These are phyloP conservation scores for Pygmarrhopalites habei DNA, from an alignment of 1,140 invertebrate genomes.

Conservation along the genomic window DNA sequence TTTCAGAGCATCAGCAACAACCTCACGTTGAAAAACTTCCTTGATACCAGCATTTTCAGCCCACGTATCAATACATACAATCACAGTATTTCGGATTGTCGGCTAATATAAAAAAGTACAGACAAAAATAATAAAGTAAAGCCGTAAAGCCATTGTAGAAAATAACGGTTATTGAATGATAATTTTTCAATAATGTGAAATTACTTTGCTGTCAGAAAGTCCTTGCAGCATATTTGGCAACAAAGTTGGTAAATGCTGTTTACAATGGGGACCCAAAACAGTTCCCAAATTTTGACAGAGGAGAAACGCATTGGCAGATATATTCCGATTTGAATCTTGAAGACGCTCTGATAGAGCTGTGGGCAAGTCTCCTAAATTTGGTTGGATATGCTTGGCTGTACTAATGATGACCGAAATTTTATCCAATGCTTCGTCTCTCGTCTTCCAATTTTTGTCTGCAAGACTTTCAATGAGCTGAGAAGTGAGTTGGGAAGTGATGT, in stretches of 20 bases:
- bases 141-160: too few species aligned
- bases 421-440: constrained; percentile 62
- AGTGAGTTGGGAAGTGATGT: constrained; percentile 79
- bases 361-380: constrained; percentile 73
- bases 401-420: constrained; percentile 65
- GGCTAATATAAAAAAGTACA: constrained; percentile 49
- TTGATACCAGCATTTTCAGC: constrained; percentile 68
- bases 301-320: constrained; percentile 70
- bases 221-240: constrained; percentile 76
- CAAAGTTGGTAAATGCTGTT: constrained; percentile 67
- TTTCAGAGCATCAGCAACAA: constrained; percentile 76
- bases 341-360: constrained; percentile 66
- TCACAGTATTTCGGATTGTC: constrained; percentile 66
- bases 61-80: constrained; percentile 75
- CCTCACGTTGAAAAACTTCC: constrained; percentile 81
- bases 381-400: constrained; percentile 71
- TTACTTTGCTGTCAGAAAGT: constrained; percentile 63
- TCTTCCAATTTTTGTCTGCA: constrained; percentile 91
- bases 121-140: constrained; percentile 8
- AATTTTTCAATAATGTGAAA: too few species aligned
- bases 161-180: too few species aligned
- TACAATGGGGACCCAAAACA: constrained; percentile 72
- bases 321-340: constrained; percentile 82
- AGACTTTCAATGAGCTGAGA: constrained; percentile 72
- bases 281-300: constrained; percentile 71